These are phyloP conservation scores for Brachionus manjavacas DNA, from an alignment of 1,140 invertebrate genomes.

Conservation along the genomic window DNA sequence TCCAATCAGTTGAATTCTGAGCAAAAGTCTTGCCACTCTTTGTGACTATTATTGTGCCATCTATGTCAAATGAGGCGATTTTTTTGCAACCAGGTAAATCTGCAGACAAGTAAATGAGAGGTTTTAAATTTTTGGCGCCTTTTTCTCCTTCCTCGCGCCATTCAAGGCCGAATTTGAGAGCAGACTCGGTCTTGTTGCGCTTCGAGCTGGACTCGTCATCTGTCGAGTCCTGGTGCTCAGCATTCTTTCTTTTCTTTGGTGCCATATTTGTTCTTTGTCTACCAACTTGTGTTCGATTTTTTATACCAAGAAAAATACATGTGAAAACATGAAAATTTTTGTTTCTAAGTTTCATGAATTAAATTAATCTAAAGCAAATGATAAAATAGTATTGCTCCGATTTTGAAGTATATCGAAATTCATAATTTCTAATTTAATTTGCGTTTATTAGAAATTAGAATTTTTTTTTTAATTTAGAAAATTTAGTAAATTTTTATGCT, in stretches of 20 bases:
- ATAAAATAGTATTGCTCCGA: background rate
- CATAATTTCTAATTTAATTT: background rate
- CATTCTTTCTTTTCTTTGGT: slow-evolving; percentile 18
- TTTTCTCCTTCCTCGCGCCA: slow-evolving; percentile 24
- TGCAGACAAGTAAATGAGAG: slow-evolving; percentile 42
- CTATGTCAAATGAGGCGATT: slow-evolving; percentile 51
- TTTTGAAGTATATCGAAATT: background rate
- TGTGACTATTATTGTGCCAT: slow-evolving; percentile 53
- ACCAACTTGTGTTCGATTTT: background rate
- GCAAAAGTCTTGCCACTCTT: slow-evolving; percentile 52
- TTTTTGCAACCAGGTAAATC: slow-evolving; percentile 46
- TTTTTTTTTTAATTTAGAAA: background rate
- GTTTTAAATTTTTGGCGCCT: background rate
- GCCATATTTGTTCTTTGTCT: background rate
- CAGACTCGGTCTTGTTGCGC: background rate
- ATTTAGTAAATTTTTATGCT: background rate
- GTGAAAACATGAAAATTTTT: background rate
- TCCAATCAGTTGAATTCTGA: slow-evolving; percentile 50
- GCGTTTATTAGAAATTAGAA: background rate
- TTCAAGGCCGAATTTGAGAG: background rate
- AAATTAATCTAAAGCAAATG: background rate
- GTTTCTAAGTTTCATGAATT: background rate
- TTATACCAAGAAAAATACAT: background rate
- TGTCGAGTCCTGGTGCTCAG: background rate
- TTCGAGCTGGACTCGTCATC: background rate